Evolutionary conservation across 92 coral and sea anemone species (phyloP), one percentile per base, ranked within the genome.

Genomic region (Siderastrea siderea): DNA sequence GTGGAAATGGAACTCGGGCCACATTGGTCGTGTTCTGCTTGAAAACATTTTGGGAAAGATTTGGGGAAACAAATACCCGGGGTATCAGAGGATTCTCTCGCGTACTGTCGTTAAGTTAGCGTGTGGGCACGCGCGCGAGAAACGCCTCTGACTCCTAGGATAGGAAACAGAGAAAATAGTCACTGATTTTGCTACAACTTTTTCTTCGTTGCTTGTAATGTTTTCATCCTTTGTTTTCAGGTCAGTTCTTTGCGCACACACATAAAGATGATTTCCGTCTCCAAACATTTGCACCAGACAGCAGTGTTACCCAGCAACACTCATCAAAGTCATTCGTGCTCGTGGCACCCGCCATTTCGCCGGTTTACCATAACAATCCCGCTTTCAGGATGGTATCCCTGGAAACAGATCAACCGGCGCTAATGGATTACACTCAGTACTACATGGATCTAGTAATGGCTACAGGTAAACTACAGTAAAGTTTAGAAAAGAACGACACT

Each of bases 371-470:
- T 6, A 97, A 97, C 85, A 97, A 97, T 76, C 99, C 99, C 1
- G 88, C 94, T 58, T 97, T 93, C 88, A 90, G 98, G 52, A 69
- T 94, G 48, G 92, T 94, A 14, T 94, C 95, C 46, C 16, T 95
- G 12, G 98, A 97, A 68, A 80, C 84, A 1, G 93, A 86, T 6
- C 88, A 69, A 43, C 92, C 79, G 47, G 91, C 95, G 1, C 49
- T 97, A 64, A 79, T 77, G 74, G 98, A 97, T 86, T 97, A 92
- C 81, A 97, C 93, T 26, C 97, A 94, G 74, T 91, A 89, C 72
- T 97, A 80, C 80, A 81, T 97, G 98, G 95, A 97, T 68, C 89
- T 97, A 10, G 99, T 95, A 65, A 88, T 97, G 92, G 96, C 98
- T 75, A 97, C 99, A 92, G 98, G 99, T 95, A 62, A 77, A 66